These are phyloP conservation scores for Nyctibius grandis DNA, from an alignment of 2,797 vertebrate species.

Conservation along the genomic window DNA sequence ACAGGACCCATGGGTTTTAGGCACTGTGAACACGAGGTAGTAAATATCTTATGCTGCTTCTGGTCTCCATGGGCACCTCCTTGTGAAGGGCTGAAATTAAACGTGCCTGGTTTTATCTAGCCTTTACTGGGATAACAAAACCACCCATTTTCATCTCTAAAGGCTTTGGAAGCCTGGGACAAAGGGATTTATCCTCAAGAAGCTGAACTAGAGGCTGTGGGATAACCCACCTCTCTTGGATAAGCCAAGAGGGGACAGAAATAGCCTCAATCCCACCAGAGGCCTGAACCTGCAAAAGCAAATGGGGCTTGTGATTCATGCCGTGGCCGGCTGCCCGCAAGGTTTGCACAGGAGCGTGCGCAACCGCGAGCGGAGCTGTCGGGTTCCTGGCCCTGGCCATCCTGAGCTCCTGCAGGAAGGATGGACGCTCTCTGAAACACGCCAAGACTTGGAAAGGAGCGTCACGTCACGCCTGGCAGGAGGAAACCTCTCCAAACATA, in stretches of 20 bases:
- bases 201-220: not conserved
- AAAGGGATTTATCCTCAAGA: not conserved
- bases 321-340: not conserved
- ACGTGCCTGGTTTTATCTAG: fast-evolving
- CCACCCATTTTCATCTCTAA: not conserved
- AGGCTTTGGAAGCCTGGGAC: not conserved
- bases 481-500: slow-evolving; percentile 6
- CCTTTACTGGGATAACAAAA: not conserved
- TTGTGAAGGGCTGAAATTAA: not conserved
- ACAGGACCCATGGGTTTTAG: fast-evolving
- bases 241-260: slow-evolving; percentile 6
- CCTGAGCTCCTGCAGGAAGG: not conserved
- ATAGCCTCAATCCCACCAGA: not conserved
- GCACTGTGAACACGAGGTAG: not conserved
- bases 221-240: not conserved
- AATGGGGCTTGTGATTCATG: not conserved
- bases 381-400: not conserved
- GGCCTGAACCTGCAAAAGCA: not conserved
- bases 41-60: not conserved
- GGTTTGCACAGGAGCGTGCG: not conserved
- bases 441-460: slow-evolving; percentile 11
- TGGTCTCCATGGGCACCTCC: not conserved
- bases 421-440: not conserved
- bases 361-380: not conserved
- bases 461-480: not conserved